Percentiles rank a stretch among this genome's conserved stretches.
Evolutionary conservation across 2,888 invertebrate genomes (phyloP).

Genomic region (Platycnemis pennipes): DNA sequence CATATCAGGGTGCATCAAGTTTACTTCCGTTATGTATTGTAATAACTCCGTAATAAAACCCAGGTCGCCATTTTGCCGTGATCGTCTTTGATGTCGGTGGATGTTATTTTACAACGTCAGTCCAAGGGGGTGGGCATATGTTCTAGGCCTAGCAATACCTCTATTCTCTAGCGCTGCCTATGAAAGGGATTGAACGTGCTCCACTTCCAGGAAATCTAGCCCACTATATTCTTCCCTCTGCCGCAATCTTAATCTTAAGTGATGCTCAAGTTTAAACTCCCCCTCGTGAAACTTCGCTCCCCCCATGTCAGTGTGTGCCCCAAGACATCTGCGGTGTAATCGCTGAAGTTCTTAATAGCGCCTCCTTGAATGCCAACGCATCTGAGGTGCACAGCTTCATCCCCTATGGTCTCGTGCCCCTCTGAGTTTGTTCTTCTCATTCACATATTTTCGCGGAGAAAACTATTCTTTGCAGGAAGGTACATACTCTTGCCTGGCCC

Average conservation of each 20-base stretch:
- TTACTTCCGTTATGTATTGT: no score
- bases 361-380: not conserved
- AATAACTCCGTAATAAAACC: no score
- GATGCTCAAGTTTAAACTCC: not conserved
- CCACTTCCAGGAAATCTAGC: not conserved
- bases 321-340: conserved; percentile 3
- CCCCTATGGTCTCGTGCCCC: not conserved
- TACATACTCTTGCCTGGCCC: not conserved
- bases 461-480: not conserved
- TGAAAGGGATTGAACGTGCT: not conserved
- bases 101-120: not conserved
- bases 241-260: not conserved
- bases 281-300: not conserved
- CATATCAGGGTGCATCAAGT: no score
- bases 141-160: not conserved
- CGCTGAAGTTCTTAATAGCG: not conserved
- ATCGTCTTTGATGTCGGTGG: not conserved
- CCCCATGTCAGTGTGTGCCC: not conserved
- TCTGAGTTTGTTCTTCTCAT: not conserved
- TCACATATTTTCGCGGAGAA: not conserved
- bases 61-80: no score
- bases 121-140: not conserved
- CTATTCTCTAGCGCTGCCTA: not conserved
- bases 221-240: not conserved
- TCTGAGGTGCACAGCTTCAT: not conserved